Percentiles rank a stretch among this genome's conserved stretches.
Evolutionary conservation across 2,888 invertebrate genomes (phyloP).

Genomic region (Melangyna quadrimaculata): DNA sequence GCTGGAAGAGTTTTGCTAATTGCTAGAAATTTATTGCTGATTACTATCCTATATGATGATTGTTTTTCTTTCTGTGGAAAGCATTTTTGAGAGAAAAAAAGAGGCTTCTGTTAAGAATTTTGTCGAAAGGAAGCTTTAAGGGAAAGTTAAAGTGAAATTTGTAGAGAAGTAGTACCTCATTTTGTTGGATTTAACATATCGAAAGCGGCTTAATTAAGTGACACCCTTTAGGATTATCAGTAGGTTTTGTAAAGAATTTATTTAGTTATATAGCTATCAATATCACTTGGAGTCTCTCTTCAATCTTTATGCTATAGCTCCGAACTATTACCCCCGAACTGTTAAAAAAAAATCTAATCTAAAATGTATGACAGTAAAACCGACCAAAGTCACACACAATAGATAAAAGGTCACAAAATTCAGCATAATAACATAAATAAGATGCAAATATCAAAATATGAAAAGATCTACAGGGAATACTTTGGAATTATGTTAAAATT

Average conservation of each 20-base stretch:
- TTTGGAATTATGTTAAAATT: too few species aligned
- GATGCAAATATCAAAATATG: too few species aligned
- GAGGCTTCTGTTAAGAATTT: neutral
- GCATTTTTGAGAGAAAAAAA: neutral
- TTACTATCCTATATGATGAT: constrained; percentile 25
- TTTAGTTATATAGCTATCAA: too few species aligned
- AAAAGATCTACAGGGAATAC: too few species aligned
- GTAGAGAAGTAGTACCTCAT: neutral
- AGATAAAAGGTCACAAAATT: too few species aligned
- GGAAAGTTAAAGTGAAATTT: constrained; percentile 40
- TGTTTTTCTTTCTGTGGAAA: neutral
- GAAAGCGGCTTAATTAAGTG: neutral
- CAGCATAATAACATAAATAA: too few species aligned
- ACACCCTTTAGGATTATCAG: neutral
- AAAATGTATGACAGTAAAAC: too few species aligned
- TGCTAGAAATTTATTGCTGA: constrained; percentile 67
- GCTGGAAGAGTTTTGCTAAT: constrained; percentile 48
- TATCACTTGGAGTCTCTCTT: too few species aligned
- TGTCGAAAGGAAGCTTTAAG: constrained; percentile 10
- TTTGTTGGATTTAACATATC: neutral
- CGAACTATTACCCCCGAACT: too few species aligned
- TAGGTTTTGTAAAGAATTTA: neutral
- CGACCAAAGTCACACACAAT: too few species aligned
- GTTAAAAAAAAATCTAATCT: too few species aligned
- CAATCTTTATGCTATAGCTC: too few species aligned